Base-by-base conservation (phyloP, 2,797 vertebrate genomes). In the Phrynocephalus forsythii region DNA sequence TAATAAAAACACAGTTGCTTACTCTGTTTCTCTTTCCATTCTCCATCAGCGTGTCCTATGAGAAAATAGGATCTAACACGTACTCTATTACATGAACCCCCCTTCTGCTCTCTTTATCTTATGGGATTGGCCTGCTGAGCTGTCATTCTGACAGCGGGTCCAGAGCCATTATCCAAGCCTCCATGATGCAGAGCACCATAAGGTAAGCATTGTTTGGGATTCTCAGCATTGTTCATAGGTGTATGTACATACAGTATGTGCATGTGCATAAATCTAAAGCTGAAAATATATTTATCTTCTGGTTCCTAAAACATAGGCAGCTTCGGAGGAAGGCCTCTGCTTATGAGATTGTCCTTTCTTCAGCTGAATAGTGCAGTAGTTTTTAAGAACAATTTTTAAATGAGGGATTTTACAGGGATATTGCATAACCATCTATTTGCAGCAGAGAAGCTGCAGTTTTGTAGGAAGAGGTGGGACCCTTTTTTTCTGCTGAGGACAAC, bases 141-240 rank as follows among this genome's bases (percentile, higher is more conserved):
- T 78, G 75, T 86, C 50, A 69, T 13, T 16, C 63, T 86, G 76
- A 79, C 76, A 86, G 44, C 66, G 69, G 63, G 63, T 79, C 68
- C 44, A 52, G 63, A 50, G 6, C 13, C 6, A 75, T 30, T 60
- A 60, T 48, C 18, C 78, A 85, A 44, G 67, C 11, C 30, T 90
- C 38, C 52, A 77, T 26, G 15, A 91, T 91, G 91, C 91, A 91
- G 79, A 87, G 91, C 78, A 83, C 88, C 26, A 91, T 91, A 75
- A 90, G 78, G 91, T 91, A 88, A 88, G 86, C 28, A 13, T 18
- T 10, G 22, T 5, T n/a, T 28, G 18, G 10, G 26, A 56, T 76
- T 76, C 66, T 85, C 18, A n/a, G 68, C 68, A 11, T 24, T 3
- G 33, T 77, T 67, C 6, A 67, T 5, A 8, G 44, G 66, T 77